Base-by-base conservation (phyloP, 2,797 vertebrate species). In the Masticophis lateralis region DNA sequence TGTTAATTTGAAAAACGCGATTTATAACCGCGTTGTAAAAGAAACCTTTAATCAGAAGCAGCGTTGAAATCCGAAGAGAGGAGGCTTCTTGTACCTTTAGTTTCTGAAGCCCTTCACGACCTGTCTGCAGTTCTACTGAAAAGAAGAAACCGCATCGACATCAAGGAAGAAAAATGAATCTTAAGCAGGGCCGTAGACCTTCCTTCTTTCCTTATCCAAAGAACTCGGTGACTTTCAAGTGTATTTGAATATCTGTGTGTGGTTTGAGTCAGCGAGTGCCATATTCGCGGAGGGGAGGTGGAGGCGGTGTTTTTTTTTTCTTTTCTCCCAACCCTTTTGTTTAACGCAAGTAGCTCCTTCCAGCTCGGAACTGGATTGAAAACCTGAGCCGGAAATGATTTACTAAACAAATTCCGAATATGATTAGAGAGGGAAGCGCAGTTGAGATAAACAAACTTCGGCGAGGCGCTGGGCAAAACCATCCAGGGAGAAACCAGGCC, bases 331-430 rank as follows among this genome's bases (percentile, higher is more conserved):
- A 56, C 91, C 91, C 90, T 94, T 92, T 91, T 91, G 95, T 93
- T 88, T 92, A 94, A 92, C 92, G 89, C 93, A 87, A 95, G 91
- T 89, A 94, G 95, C 95, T 93, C 86, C 96, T 92, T 92, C 87
- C 89, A 95, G 94, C 91, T 93, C 25, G 83, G 88, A 94, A 95
- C 91, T 89, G 61, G 53, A 56, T 74, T 18, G 59, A 43, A 92
- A 83, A 9, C 91, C 88, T 93, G 86, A 93, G 95, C 88, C 59
- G 87, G 94, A 95, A 94, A 93, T 90, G n/a, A 94, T 96, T 96
- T 96, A 37, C 90, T 94, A 92, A 96, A 92, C 95, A 95, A 93
- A 94, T 95, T 47, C 63, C 89, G 90, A 86, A 18, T 92, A 6
- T 8, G 86, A 22, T 55, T 90, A 55, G 53, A 79, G 47, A 61